Evolutionary conservation across 2,888 invertebrate species (phyloP), one percentile per base, ranked within the genome.

Genomic region (Drosophila algonquin): DNA sequence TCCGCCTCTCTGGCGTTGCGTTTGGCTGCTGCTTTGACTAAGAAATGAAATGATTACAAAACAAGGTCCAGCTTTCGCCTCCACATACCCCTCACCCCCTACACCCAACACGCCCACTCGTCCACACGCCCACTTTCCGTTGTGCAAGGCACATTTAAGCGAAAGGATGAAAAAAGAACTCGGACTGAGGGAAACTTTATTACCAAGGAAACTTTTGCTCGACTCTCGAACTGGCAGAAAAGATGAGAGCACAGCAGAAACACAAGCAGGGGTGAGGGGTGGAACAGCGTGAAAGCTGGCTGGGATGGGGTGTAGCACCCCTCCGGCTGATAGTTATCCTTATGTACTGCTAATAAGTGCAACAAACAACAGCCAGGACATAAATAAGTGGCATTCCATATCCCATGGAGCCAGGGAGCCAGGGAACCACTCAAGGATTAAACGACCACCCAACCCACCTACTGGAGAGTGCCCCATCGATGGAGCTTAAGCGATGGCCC

Each of bases 1-100:
- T 86, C 80, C 88, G 80, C 75, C 74, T 50, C 74, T n/a, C 14
- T 40, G 40, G 40, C 40, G n/a, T 2, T 40, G 40, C 40, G 40
- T 40, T 40, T 69, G 63, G 46, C 62, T 76, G 76, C 64, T 62
- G 76, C 80, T 82, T 82, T 80, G 83, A 75, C 83, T 80, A 75
- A 75, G 73, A 73, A 82, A 76, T 78, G 75, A 80, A 76, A 81
- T 85, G 85, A 81, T 81, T 84, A 73, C 82, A 69, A 73, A 87
- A 74, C 71, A 77, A 72, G 14, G 52, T 63, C 63, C 63, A 63
- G 63, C 30, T 48, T n/a, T 44, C 50, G 21, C 21, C 21, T 21
- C 18, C 18, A 18, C 18, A 18, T 18, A 18, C 18, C 18, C 18
- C 18, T 18, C 18, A 1, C 18, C 40, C 40, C 14, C 12, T 0